Conservation (phyloP, 2,797 vertebrate genomes). For the Benthosema pterotum region DNA sequence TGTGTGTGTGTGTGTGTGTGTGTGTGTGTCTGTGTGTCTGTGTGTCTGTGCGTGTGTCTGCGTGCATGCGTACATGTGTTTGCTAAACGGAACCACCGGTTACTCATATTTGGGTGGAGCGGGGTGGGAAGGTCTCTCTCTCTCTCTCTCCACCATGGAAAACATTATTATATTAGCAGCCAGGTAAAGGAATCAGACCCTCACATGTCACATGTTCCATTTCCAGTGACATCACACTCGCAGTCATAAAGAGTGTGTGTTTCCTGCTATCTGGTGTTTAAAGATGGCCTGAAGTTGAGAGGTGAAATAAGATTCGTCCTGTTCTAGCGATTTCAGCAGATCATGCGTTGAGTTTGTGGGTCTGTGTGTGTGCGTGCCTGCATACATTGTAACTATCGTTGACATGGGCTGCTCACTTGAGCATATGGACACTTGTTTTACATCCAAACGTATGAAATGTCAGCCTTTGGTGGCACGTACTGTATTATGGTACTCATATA, state of each 20-base stretch:
- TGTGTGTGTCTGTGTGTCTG: no score
- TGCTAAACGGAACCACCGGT: constrained; percentile 50
- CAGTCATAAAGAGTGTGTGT: constrained; percentile 56
- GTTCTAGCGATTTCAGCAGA: constrained; percentile 50
- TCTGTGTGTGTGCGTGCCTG: constrained; percentile 26
- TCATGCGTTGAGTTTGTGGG: constrained; percentile 6
- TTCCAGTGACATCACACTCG: constrained; percentile 66
- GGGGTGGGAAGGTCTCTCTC: constrained; percentile 10
- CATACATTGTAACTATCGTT: no score
- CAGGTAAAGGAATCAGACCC: constrained; percentile 73
- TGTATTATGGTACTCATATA: no score
- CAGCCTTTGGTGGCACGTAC: no score
- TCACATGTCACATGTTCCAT: constrained; percentile 46
- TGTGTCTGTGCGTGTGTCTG: neutral
- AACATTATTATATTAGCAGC: constrained; percentile 84
- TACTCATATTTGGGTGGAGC: constrained; percentile 34
- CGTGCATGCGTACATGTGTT: constrained; percentile 42
- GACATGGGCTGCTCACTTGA: no score
- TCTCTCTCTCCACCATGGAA: constrained; percentile 53
- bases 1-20: neutral
- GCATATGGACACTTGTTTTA: no score
- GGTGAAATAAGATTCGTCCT: constrained; percentile 60
- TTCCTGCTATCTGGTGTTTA: constrained; percentile 49
- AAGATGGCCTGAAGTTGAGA: constrained; percentile 51
- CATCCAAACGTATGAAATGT: no score